phyloP scores from a whole-genome alignment of 2,113 vertebrate species.

The Antennarius striatus region DNA sequence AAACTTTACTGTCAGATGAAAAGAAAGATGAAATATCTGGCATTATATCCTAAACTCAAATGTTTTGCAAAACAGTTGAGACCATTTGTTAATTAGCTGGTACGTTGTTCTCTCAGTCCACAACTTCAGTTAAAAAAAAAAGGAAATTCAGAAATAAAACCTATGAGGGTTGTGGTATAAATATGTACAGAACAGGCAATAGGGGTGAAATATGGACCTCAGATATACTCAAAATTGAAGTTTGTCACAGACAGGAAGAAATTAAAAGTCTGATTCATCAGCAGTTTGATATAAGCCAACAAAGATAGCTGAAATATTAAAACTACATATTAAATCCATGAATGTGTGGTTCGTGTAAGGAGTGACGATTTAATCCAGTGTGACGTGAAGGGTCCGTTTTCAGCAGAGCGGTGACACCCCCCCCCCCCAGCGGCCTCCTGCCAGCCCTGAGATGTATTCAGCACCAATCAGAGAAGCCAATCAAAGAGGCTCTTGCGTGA shows the following conservation, averaged over 20 bases:
- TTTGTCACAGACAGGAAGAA: not conserved
- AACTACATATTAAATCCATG: slow-evolving; percentile 19
- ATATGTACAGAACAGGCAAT: too few species aligned
- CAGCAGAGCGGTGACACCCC: slow-evolving; percentile 16
- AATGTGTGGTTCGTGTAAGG: slow-evolving; percentile 1
- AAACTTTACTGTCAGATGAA: not conserved
- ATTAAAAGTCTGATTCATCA: not conserved
- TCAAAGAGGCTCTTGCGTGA: slow-evolving; percentile 63
- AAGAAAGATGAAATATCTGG: not conserved
- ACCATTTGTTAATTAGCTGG: too few species aligned
- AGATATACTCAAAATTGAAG: not conserved
- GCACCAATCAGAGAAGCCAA: slow-evolving; percentile 70
- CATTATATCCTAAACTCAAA: not conserved
- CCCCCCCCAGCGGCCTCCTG: slow-evolving; percentile 54
- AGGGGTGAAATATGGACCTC: too few species aligned
- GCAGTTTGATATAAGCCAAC: not conserved
- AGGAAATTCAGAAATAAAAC: too few species aligned
- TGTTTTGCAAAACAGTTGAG: too few species aligned
- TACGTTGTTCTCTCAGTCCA: too few species aligned
- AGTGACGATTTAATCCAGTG: not conserved
- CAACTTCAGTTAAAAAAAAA: too few species aligned
- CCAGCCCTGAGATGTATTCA: slow-evolving; percentile 19
- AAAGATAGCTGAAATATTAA: slow-evolving; percentile 10
- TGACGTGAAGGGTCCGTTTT: slow-evolving; percentile 33
- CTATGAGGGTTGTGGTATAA: too few species aligned